Base-by-base conservation (phyloP, 64 coral and sea anemone species). In the Stichodactyla helianthus region DNA sequence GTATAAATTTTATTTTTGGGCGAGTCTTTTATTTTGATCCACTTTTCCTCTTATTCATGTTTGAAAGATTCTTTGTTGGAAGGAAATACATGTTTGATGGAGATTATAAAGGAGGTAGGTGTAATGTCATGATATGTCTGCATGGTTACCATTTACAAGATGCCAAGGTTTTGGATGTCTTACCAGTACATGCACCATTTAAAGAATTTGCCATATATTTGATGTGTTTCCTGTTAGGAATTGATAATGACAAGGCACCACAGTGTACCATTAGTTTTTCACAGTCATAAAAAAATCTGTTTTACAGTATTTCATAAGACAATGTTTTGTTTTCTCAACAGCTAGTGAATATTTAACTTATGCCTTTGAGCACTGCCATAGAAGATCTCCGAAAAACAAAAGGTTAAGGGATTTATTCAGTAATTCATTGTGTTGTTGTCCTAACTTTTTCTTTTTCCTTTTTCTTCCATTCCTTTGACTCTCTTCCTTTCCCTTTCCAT, bases 21-120 rank as follows among this genome's bases (percentile, higher is more conserved):
- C 3, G 6, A 71, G 7, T 2, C 9, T 71, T 71, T 28, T 31
- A 25, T 22, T 10, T 10, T 25, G 1, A 71, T 10, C 7, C 2
- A 4, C 8, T 71, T 11, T 71, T 28, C 7, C 10, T 27, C 2
- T 71, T 27, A 7, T 22, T 71, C 8, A 9, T 31, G 4, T 31
- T 14, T 13, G 8, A 74, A 35, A 74, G 68, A 85, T 99, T 90
- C 67, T 99, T 95, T 95, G 97, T 99, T 18, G 97, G 97, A 89
- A 90, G 97, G 20, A 99, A 99, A 82, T 91, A 87, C 27, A 99
- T 99, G 97, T 99, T 99, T 86, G 97, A 98, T 88, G 91, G 93
- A 82, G 93, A 94, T 63, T 98, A 94, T 85, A 94, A 95, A 94
- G 86, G 88, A 81, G 96, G 96, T 98, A 88, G 53, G 82, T 83